Conservation (phyloP, 2,113 vertebrate genomes). For the Pithys albifrons region DNA sequence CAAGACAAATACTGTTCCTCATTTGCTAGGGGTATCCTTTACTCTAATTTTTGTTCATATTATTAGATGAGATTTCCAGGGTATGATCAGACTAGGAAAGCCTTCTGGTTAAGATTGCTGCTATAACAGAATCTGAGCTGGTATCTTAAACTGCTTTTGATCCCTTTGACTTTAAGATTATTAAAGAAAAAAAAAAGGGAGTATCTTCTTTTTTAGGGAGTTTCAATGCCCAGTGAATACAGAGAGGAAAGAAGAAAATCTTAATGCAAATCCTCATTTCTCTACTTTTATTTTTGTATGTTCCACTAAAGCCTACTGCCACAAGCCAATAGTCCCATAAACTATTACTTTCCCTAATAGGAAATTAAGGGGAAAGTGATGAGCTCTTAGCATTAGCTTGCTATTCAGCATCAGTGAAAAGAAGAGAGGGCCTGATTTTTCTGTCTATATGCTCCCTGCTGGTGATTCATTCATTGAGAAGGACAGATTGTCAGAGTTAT, state of each 20-base stretch:
- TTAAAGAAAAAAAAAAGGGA: accelerated
- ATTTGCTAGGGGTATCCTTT: not conserved
- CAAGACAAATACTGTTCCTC: not conserved
- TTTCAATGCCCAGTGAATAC: not conserved
- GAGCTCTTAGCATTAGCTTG: not conserved
- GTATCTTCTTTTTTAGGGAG: not conserved
- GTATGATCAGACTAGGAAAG: not conserved
- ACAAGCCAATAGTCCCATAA: not conserved
- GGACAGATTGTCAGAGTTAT: not conserved
- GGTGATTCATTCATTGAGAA: not conserved
- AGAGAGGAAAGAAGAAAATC: not conserved
- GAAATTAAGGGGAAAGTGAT: not conserved
- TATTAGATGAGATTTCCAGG: not conserved
- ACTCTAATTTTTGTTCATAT: not conserved
- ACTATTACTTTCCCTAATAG: not conserved
- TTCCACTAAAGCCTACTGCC: not conserved
- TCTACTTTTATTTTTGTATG: not conserved
- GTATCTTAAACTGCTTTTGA: not conserved
- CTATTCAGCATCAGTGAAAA: not conserved
- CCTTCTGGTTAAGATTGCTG: not conserved
- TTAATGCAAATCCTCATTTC: not conserved
- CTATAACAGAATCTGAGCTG: not conserved
- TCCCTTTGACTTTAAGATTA: not conserved
- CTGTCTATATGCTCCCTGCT: not conserved
- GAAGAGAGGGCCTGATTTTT: not conserved